These are phyloP conservation scores for Rhinichthys osculus DNA, from an alignment of 2,797 vertebrate genomes.

Conservation along the genomic window DNA sequence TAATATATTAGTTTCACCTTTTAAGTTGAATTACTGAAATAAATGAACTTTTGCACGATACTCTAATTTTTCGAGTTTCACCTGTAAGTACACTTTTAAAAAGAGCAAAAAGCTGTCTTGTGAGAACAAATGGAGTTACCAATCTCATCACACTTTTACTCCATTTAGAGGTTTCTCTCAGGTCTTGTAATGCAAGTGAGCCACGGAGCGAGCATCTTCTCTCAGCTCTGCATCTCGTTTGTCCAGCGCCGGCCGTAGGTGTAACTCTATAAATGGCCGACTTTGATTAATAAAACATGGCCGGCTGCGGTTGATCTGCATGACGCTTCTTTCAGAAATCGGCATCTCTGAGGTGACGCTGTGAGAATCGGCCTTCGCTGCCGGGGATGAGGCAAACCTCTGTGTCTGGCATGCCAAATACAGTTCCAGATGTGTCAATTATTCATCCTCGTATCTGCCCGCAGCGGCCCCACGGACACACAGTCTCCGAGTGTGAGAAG, in stretches of 20 bases:
- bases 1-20: too few species aligned
- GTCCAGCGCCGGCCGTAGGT: conserved; percentile 46
- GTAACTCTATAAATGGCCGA: conserved; percentile 53
- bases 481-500: conserved; percentile 38
- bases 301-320: conserved; percentile 63
- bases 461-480: conserved; percentile 33
- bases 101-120: background rate
- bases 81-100: background rate
- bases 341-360: conserved; percentile 61
- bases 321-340: conserved; percentile 66
- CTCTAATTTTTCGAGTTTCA: too few species aligned
- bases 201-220: conserved; percentile 42
- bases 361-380: conserved; percentile 53
- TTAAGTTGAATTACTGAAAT: too few species aligned
- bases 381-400: conserved; percentile 51
- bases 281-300: conserved; percentile 75
- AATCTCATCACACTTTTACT: conserved; percentile 67
- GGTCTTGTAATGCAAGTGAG: conserved; percentile 73
- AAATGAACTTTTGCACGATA: too few species aligned
- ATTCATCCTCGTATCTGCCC: conserved; percentile 62
- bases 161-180: conserved; percentile 70
- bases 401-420: conserved; percentile 54
- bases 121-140: conserved; percentile 59
- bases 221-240: conserved; percentile 1
- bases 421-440: conserved; percentile 64